Evolutionary conservation across 2,113 vertebrate genomes (phyloP), one percentile per base, ranked within the genome.

Genomic region (Zosterops lateralis): DNA sequence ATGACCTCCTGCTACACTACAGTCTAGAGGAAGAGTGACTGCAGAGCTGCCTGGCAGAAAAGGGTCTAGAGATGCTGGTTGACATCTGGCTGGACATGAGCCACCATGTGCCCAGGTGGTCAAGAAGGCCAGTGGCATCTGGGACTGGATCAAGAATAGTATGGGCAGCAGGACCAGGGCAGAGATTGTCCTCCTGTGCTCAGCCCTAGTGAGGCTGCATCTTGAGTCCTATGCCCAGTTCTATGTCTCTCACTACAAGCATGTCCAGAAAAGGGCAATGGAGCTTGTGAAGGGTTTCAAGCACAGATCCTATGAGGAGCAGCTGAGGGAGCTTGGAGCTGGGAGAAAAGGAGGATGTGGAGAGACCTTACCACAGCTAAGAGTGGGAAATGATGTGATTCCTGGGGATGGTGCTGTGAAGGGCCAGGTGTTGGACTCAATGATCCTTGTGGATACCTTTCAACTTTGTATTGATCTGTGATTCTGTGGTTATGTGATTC

Each of bases 1-100:
- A 26, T 4, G 4, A 25, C 3, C 7, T 4, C 6, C 2, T 21
- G n/a, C 20, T 61, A 20, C 2, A 4, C 19, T 17, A 34, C 12
- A 17, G 24, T 4, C 29, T 53, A 19, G 28, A 31, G 28, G 10
- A 58, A 25, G 68, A 74, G 19, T 14, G 28, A 15, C 32, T 51
- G 45, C 34, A 51, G 29, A 19, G 10, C 21, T 58, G 22, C 32
- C 16, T n/a, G 32, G 10, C 7, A 45, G 28, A 53, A 45, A 53
- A 81, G 10, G 6, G 15, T 18, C 38, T n/a, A 51, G 22, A 42
- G 10, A 17, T 38, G 18, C 32, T 66, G 18, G 8, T 17, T 9
- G 8, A 40, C 11, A 10, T 17, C 36, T 31, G 31, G 14, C 25
- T 44, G 17, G 42, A 48, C 34, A 31, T 34, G 20, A 53, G 8